Evolutionary conservation across 2,888 invertebrate genomes (phyloP).

Genomic region (Cheilosia vulpina): DNA sequence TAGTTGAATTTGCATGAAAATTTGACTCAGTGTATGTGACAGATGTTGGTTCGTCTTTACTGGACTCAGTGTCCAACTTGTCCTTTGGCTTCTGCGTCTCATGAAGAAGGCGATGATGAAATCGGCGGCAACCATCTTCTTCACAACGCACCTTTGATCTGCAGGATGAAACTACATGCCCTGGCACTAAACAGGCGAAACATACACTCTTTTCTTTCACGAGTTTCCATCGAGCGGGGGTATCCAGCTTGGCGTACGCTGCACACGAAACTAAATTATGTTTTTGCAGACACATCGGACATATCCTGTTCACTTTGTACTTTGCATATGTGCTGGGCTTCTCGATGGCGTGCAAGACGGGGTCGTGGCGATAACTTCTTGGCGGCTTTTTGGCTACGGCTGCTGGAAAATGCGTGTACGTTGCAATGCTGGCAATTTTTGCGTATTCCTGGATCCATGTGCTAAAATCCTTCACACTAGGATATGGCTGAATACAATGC

Average conservation of each 20-base stretch:
- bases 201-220: neutral
- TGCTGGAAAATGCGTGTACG: neutral
- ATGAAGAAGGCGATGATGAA: neutral
- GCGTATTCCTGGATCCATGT: neutral
- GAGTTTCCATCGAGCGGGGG: neutral
- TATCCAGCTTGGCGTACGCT: neutral
- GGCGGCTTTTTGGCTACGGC: neutral
- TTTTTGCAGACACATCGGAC: neutral
- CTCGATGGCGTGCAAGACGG: neutral
- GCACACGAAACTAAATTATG: neutral
- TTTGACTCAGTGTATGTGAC: neutral
- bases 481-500: constrained; percentile 6
- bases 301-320: neutral
- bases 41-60: neutral
- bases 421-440: neutral
- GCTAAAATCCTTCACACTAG: constrained; percentile 10
- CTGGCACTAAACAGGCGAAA: neutral
- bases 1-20: neutral
- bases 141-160: neutral
- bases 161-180: neutral
- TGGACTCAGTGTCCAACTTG: neutral
- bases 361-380: neutral
- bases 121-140: neutral
- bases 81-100: neutral
- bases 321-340: neutral